Percentiles rank a stretch among this genome's conserved stretches.
These are phyloP conservation scores for Lepisosteus oculatus DNA, from an alignment of 2,113 vertebrate species.

Conservation along the genomic window DNA sequence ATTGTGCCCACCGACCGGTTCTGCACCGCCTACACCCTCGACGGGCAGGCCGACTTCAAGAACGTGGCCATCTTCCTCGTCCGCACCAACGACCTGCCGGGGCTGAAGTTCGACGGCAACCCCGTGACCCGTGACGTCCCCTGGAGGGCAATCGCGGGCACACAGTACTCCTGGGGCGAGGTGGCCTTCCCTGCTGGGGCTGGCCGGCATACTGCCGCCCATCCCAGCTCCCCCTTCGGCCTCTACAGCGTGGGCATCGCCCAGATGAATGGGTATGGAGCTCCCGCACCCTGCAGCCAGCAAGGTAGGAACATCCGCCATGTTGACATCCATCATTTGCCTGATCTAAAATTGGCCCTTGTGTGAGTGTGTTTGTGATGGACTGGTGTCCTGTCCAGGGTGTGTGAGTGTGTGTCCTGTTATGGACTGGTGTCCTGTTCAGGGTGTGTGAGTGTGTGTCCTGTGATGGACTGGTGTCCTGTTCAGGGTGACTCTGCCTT, in stretches of 20 bases:
- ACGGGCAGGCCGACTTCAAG: constrained; percentile 35
- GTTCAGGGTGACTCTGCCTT: no score
- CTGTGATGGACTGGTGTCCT: no score
- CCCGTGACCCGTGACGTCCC: constrained; percentile 20
- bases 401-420: no score
- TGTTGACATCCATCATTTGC: no score
- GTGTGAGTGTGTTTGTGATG: no score
- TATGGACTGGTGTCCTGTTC: no score
- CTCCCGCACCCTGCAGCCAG: constrained; percentile 51
- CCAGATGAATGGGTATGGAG: constrained; percentile 52
- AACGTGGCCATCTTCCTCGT: constrained; percentile 59
- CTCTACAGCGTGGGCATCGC: constrained; percentile 60
- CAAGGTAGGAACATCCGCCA: constrained; percentile 35
- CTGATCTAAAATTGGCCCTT: not conserved
- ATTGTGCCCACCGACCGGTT: constrained; percentile 51
- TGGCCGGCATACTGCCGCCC: constrained; percentile 34
- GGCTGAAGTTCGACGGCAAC: constrained; percentile 46
- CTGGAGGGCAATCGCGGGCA: constrained; percentile 53
- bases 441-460: no score
- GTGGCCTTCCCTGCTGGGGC: constrained; percentile 33
- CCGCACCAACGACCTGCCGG: constrained; percentile 13
- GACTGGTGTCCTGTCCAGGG: no score
- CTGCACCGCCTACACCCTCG: constrained; percentile 58
- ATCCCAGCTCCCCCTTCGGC: constrained; percentile 44
- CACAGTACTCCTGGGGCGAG: constrained; percentile 63